Evolutionary conservation across 2,113 vertebrate species (phyloP).

Genomic region (Gymnogyps californianus): DNA sequence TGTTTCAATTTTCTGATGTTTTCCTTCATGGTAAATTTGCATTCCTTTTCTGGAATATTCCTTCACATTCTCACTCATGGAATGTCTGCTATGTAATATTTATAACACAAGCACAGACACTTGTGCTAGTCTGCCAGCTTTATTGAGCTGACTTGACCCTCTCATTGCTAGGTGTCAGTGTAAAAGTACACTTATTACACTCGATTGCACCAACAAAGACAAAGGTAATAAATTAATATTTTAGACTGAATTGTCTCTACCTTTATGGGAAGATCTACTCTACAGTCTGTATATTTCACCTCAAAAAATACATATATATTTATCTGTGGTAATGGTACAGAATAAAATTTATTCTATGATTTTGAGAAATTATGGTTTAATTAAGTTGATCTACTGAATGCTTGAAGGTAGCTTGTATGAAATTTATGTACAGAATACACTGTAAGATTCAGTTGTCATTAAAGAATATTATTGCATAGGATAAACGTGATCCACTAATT

Average conservation of each 20-base stretch:
- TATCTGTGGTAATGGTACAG: not conserved
- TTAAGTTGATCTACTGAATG: constrained; percentile 39
- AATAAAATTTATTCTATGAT: constrained; percentile 17
- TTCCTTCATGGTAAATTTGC: not conserved
- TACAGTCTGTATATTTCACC: not conserved
- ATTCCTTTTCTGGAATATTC: constrained; percentile 16
- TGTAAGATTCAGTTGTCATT: not conserved
- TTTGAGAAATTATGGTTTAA: constrained; percentile 39
- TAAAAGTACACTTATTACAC: constrained; percentile 10
- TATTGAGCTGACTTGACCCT: constrained; percentile 36
- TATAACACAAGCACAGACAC: not conserved
- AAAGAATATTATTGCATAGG: not conserved
- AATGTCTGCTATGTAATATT: constrained; percentile 24
- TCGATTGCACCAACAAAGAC: constrained; percentile 22
- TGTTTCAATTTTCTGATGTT: not conserved
- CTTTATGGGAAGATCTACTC: not conserved
- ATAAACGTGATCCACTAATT: not conserved
- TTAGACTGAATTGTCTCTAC: not conserved
- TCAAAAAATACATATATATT: not conserved
- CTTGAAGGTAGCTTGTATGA: constrained; percentile 19
- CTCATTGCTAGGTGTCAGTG: constrained; percentile 18
- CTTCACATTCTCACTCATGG: not conserved
- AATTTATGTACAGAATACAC: not conserved
- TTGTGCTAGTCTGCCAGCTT: constrained; percentile 10
- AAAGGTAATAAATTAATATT: constrained; percentile 37